phyloP scores from a whole-genome alignment of 2,113 vertebrate species.

The Chaenocephalus aceratus region DNA sequence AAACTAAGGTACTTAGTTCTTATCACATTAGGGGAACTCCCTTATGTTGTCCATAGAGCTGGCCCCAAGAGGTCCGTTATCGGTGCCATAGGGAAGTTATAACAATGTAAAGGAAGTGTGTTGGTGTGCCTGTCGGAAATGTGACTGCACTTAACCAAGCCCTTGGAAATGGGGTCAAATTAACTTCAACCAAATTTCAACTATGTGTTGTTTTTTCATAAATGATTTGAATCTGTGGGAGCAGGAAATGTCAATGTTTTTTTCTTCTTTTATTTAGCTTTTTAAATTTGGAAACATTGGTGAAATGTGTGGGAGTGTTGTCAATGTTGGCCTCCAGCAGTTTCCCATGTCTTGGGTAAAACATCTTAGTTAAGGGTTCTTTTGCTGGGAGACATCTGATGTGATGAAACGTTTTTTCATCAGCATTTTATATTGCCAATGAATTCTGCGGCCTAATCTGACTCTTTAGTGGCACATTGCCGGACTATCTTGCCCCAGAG shows the following conservation, averaged over 20 bases:
- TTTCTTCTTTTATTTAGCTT: slow-evolving; percentile 11
- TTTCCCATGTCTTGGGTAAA: slow-evolving; percentile 51
- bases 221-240: slow-evolving; percentile 35
- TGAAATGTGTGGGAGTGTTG: slow-evolving; percentile 29
- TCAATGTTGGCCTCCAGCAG: neutral
- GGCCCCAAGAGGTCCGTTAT: slow-evolving; percentile 42
- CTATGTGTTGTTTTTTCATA: neutral
- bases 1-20: slow-evolving; percentile 53
- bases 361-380: slow-evolving; percentile 47
- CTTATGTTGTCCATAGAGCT: slow-evolving; percentile 42
- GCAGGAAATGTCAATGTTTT: slow-evolving; percentile 37
- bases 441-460: slow-evolving; percentile 53
- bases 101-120: slow-evolving; percentile 82
- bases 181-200: slow-evolving; percentile 23
- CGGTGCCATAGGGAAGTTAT: slow-evolving; percentile 65
- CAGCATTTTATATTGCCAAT: slow-evolving; percentile 5
- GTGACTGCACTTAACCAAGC: slow-evolving; percentile 53
- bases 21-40: slow-evolving; percentile 57
- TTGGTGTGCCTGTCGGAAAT: slow-evolving; percentile 63
- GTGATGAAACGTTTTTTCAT: slow-evolving; percentile 69
- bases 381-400: slow-evolving; percentile 30
- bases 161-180: slow-evolving; percentile 33
- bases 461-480: slow-evolving; percentile 41
- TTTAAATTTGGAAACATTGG: slow-evolving; percentile 20
- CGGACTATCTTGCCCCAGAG: slow-evolving; percentile 50